Percentiles rank a stretch among this genome's conserved stretches.
Conservation (phyloP, 2,888 invertebrate genomes). For the Tubiluchus corallicola region DNA sequence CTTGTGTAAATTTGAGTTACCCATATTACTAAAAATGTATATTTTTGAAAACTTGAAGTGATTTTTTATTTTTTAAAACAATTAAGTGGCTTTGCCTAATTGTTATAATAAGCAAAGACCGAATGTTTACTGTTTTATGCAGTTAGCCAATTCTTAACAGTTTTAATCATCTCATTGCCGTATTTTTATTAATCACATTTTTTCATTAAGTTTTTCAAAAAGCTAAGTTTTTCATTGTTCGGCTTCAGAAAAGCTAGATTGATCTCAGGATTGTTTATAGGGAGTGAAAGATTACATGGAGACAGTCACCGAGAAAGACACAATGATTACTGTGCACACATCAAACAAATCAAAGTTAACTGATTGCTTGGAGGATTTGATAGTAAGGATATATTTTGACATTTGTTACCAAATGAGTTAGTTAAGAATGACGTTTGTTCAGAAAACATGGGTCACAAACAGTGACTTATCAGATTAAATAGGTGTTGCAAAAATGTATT, state of each 20-base stretch:
- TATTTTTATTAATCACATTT: not conserved
- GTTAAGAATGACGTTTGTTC: too few species aligned
- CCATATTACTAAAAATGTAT: too few species aligned
- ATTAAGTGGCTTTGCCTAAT: slow-evolving; percentile 9
- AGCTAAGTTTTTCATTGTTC: slow-evolving; percentile 1
- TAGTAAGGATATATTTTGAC: slow-evolving; percentile 39
- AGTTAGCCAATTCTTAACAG: too few species aligned
- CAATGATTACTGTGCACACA: slow-evolving; percentile 63
- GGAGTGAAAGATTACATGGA: slow-evolving; percentile 73
- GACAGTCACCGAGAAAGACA: slow-evolving; percentile 75
- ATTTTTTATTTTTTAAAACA: not conserved
- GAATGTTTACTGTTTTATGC: too few species aligned
- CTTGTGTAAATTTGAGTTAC: too few species aligned
- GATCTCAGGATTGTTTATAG: slow-evolving; percentile 40
- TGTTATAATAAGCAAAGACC: not conserved
- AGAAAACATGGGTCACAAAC: too few species aligned
- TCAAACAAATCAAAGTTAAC: slow-evolving; percentile 60
- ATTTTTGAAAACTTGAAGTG: too few species aligned
- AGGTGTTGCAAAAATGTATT: too few species aligned
- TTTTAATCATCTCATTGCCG: too few species aligned
- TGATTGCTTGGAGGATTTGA: slow-evolving; percentile 53
- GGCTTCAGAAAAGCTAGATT: not conserved
- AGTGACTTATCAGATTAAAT: too few species aligned
- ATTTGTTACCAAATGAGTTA: too few species aligned
- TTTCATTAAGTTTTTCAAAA: slow-evolving; percentile 5